These are phyloP conservation scores for Trissolcus basalis DNA, from an alignment of 1,140 invertebrate species.

Conservation along the genomic window DNA sequence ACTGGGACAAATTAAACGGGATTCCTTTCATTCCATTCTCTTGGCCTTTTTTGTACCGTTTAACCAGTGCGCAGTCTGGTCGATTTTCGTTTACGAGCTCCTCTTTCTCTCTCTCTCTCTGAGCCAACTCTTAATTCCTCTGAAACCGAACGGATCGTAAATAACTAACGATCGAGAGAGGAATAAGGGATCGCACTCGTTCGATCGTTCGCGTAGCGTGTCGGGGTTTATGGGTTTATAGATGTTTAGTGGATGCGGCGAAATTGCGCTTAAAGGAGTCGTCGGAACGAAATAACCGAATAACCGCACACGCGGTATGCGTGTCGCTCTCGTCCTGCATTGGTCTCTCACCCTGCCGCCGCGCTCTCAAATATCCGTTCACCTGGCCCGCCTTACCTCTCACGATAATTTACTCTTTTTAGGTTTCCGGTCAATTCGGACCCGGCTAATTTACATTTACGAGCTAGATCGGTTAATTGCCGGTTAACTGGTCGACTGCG, in stretches of 20 bases:
- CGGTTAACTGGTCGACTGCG: constrained; percentile 74
- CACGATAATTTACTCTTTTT: constrained; percentile 73
- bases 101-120: too few relatives aligned
- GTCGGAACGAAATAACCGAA: constrained; percentile 54
- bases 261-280: constrained; percentile 55
- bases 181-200: constrained; percentile 1
- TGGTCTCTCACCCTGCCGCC: constrained; percentile 23
- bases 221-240: constrained; percentile 33
- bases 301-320: constrained; percentile 51
- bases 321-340: constrained; percentile 35
- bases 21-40: not conserved
- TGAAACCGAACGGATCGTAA: not conserved
- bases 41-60: not conserved
- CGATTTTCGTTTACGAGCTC: constrained; percentile 7
- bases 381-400: constrained; percentile 68
- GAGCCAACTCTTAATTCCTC: constrained; percentile 12
- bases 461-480: constrained; percentile 74
- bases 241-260: constrained; percentile 42
- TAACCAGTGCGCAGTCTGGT: not conserved
- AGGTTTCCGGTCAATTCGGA: constrained; percentile 66
- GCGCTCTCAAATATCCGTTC: constrained; percentile 65
- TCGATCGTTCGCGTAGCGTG: constrained; percentile 31
- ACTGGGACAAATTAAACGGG: not conserved
- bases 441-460: constrained; percentile 71
- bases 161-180: not conserved